A percentile compares a stretch with the other conserved stretches of the same genome.
These are phyloP conservation scores for Herpailurus yagouaroundi DNA, from an alignment of 2,113 vertebrate species.

Conservation along the genomic window DNA sequence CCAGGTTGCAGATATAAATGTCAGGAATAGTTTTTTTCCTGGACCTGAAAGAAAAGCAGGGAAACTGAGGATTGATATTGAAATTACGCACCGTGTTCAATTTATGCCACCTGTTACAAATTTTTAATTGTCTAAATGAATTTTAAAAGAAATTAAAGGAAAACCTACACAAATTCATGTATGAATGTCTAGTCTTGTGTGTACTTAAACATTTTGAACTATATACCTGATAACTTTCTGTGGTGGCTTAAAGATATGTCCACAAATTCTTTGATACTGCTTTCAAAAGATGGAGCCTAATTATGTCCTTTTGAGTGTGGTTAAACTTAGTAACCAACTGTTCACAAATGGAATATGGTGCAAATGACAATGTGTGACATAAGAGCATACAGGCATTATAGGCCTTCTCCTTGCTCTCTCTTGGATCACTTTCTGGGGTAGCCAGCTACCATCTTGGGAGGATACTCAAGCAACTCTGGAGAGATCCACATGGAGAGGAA, in stretches of 20 bases:
- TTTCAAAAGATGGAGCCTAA: background rate
- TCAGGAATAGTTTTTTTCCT: conserved; percentile 84
- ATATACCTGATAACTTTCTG: background rate
- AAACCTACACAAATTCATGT: background rate
- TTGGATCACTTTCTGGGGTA: background rate
- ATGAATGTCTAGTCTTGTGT: background rate
- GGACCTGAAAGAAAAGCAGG: conserved; percentile 78
- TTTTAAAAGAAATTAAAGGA: conserved; percentile 43
- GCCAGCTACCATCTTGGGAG: background rate
- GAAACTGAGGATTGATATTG: background rate
- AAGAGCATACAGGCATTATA: background rate
- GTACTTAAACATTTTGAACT: background rate
- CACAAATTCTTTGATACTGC: background rate
- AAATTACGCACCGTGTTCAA: background rate
- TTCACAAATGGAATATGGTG: background rate
- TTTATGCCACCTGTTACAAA: background rate
- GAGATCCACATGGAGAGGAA: background rate
- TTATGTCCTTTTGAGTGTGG: background rate
- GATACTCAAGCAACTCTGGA: background rate
- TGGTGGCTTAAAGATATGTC: background rate
- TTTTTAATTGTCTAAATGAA: background rate
- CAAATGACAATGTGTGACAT: background rate
- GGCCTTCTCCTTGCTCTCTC: background rate
- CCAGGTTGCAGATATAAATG: conserved; percentile 85
- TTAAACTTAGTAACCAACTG: background rate